Base-by-base conservation (phyloP, 2,888 invertebrate species). In the Cataglyphis rosenhaueri region DNA sequence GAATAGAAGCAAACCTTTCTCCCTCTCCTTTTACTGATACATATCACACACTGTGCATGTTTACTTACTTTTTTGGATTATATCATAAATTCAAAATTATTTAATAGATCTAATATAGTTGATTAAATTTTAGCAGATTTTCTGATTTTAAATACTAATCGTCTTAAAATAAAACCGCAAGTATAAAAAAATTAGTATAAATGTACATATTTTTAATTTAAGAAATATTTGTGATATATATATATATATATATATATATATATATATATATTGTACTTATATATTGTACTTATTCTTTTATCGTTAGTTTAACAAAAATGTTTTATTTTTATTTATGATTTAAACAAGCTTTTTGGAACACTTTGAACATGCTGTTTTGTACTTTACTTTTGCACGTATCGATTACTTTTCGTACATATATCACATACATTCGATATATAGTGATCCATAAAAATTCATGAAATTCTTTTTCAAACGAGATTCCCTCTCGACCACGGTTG, bases 391-490 rank as follows among this genome's bases (percentile, higher is more conserved):
- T 21, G 21, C 21, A 21, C 25, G 9, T 44, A 74, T 62, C 52
- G 65, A 76, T 75, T 35, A 64, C 8, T 25, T 52, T 65, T 44
- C 65, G 25, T 18, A 52, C 0, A 52, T 64, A 25, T 18, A 25
- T 75, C 52, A 64, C 35, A 12, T 35, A 10, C 32, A 12, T 8
- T 5, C n/a, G n/a, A 41, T 15, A 21, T 5, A 38, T 15, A 21
- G 38, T 76, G 66, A 68, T 41, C 68, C 21, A 70, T 78, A 38
- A 35, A 75, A 52, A 65, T 75, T 21, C 18, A 4, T 41, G 73
- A 41, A 2, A 29, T 44, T 74, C 61, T 44, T 73, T 44, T 21
- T 61, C 1, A 12, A 12, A 52, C 1, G 3, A 25, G 3, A 25
- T 21, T 38, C 10, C 0, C 29, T 21, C 41, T 21, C 41, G 52